Evolutionary conservation across 2,888 invertebrate species (phyloP), one percentile per base, ranked within the genome.

Genomic region (Acleris cristana): DNA sequence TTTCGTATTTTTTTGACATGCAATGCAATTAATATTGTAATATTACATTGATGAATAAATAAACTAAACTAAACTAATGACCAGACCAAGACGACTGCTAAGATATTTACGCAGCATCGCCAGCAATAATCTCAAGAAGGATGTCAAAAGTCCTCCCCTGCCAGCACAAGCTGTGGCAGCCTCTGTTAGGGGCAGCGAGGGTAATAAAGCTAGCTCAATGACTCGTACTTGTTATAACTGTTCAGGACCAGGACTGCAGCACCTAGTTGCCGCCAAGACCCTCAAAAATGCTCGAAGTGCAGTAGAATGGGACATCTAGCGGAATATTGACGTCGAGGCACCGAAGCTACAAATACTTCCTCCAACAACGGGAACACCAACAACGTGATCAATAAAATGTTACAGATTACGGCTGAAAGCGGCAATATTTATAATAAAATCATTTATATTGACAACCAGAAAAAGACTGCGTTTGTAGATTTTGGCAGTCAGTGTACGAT

Each of bases 401-500:
- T 26, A n/a, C 16, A 19, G 19, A 59, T 59, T 34, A 21, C 18
- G 14, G 19, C 23, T 18, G 51, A 51, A 59, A 8, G 19, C 19
- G 8, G 2, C 3, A 14, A 51, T 12, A 59, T 59, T 51, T 59
- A 59, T 59, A 51, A 19, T 3, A 59, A 59, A 34, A 59, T 21
- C 18, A 30, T 67, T 19, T 51, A 51, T 48, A 10, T 70, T n/a
- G 65, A 72, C 56, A 59, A 54, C 44, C 56, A 44, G 2, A 3
- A 26, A 16, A 51, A 54, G 2, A 16, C 49, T 23, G 64, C 67
- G 10, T 70, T 65, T 57, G 53, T 72, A 5, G 72, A 72, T 49
- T 57, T 72, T 8, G 72, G 72, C 16, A 72, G 72, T 49, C 60
- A 72, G 55, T 71, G 71, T 30, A 65, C 70, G 2, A 23, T 72